Evolutionary conservation across 2,113 vertebrate species (phyloP).

Genomic region (Pampusana beccarii): DNA sequence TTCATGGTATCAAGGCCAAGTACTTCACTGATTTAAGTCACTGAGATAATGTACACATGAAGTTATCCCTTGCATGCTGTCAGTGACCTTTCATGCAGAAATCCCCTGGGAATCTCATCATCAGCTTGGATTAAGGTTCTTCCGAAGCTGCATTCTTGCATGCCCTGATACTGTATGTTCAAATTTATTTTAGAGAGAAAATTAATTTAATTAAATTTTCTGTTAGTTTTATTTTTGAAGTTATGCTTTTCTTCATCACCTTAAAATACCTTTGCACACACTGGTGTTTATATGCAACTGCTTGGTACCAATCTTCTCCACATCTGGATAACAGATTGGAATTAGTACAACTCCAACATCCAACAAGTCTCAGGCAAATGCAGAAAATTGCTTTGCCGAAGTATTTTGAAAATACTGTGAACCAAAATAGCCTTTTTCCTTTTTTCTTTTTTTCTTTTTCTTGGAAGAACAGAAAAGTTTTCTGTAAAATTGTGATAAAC

Average conservation of each 20-base stretch:
- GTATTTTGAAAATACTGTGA: not conserved
- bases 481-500: not conserved
- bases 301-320: not conserved
- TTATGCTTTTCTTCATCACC: not conserved
- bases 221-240: not conserved
- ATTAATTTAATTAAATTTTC: not conserved
- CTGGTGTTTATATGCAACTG: not conserved
- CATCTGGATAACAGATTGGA: not conserved
- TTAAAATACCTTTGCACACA: not conserved
- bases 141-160: not conserved
- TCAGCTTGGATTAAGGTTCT: conserved; percentile 1
- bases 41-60: not conserved
- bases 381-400: not conserved
- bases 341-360: not conserved
- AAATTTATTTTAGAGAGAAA: conserved; percentile 8
- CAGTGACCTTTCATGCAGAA: not conserved
- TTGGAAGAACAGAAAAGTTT: not conserved
- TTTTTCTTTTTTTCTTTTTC: not conserved
- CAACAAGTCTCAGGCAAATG: not conserved
- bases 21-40: not conserved
- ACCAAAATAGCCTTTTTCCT: not conserved
- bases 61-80: not conserved
- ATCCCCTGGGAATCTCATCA: not conserved
- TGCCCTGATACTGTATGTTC: not conserved
- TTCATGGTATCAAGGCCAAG: not conserved